Conservation (phyloP, 2,113 vertebrate species). For the Narcine bancroftii region DNA sequence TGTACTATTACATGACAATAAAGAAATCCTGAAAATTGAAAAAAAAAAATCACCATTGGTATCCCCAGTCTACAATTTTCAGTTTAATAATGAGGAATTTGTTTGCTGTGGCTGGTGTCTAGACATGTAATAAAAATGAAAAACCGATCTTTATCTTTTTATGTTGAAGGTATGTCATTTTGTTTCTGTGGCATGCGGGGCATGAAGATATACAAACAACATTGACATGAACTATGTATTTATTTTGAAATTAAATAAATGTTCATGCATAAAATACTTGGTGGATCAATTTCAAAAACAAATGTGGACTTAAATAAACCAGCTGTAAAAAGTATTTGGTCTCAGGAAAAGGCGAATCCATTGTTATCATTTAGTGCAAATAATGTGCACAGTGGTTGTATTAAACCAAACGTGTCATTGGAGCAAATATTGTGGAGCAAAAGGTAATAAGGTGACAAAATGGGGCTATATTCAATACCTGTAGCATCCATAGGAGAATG, state of each 20-base stretch:
- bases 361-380: neutral
- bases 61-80: neutral
- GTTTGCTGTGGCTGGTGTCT: neutral
- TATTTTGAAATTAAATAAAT: neutral
- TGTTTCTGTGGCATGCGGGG: neutral
- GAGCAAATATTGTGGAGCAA: neutral
- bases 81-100: neutral
- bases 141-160: neutral
- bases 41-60: neutral
- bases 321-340: neutral
- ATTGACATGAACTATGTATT: neutral
- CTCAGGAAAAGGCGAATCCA: neutral
- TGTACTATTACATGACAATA: neutral
- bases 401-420: neutral
- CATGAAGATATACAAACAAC: neutral
- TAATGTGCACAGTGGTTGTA: neutral
- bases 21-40: too few species aligned
- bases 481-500: too few species aligned
- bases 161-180: neutral
- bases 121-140: neutral
- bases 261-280: neutral
- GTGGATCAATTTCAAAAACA: neutral
- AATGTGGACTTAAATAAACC: neutral
- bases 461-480: neutral
- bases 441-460: neutral